Base-by-base conservation (phyloP, 2,888 invertebrate genomes). In the Lordiphosa fenestrarum region DNA sequence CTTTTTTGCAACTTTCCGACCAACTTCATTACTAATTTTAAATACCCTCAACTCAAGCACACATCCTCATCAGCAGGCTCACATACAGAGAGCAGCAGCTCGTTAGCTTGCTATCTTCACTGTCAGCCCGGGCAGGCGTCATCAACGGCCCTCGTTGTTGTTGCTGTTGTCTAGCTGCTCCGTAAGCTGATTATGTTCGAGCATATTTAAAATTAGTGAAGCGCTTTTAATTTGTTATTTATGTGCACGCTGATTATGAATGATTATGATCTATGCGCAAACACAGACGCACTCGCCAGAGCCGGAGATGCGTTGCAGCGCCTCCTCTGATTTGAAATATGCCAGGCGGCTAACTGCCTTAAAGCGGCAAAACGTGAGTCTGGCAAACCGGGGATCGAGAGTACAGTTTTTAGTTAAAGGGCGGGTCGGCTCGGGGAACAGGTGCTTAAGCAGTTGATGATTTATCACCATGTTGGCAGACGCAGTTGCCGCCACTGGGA, bases 171-270 rank as follows among this genome's bases (percentile, higher is more conserved):
- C 44, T 44, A 33, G 36, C 47, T 47, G 35, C 44, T 53, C 63
- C 38, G 66, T 78, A 81, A 81, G 80, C 80, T 81, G 80, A 81
- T 81, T 81, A 81, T 85, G 85, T 84, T 81, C 81, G 84, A 81
- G 80, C 80, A 81, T 81, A 81, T 81, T 81, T 85, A 85, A 85
- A 81, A 81, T 81, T 81, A 83, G 85, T 81, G 80, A 81, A 81
- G 80, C 80, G 85, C 80, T 81, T 81, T 81, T 81, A 81, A 81
- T 81, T 81, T 81, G 80, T 85, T 85, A 81, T 81, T 81, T 81
- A 81, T 81, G 80, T 81, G 84, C 85, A 80, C 80, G 85, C 82
- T 81, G 80, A 81, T 81, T 83, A 80, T 80, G 77, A 80, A 85
- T 80, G 80, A 80, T 80, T 81, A 85, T 85, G 85, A 81, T 81